A percentile compares a stretch with the other conserved stretches of the same genome.
phyloP scores from a whole-genome alignment of 2,797 vertebrate species.

The Sarcoramphus papa region DNA sequence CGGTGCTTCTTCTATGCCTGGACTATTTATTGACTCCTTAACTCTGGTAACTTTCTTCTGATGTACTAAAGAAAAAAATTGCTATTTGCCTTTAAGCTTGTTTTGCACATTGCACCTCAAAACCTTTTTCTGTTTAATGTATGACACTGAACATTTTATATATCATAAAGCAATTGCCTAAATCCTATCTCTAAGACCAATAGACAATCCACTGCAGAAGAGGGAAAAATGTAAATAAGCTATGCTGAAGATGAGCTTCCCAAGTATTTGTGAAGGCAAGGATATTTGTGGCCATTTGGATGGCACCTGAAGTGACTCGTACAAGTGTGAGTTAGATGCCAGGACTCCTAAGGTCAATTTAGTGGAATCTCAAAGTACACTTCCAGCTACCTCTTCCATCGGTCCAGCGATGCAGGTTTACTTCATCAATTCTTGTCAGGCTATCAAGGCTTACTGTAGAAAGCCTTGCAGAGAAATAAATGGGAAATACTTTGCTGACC shows the following conservation, averaged over 20 bases:
- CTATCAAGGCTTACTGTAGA: background rate
- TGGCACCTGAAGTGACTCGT: background rate
- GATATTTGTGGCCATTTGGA: background rate
- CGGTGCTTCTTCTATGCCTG: background rate
- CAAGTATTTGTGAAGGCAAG: background rate
- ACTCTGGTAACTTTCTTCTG: background rate
- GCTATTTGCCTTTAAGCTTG: background rate
- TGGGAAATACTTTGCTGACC: slow-evolving; percentile 16
- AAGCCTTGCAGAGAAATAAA: background rate
- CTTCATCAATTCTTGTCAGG: background rate
- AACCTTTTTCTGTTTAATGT: background rate
- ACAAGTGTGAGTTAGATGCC: background rate
- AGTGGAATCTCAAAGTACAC: background rate
- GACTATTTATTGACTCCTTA: background rate
- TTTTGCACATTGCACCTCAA: background rate
- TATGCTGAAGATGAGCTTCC: background rate
- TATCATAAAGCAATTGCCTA: background rate
- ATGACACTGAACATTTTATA: background rate
- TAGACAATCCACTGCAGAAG: background rate
- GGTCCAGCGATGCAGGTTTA: background rate
- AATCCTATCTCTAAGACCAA: background rate
- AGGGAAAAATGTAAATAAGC: background rate
- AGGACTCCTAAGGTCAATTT: background rate
- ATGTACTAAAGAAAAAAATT: background rate
- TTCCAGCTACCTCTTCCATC: background rate